Base-by-base conservation (phyloP, 1,140 invertebrate genomes). In the Bombus waltoni region DNA sequence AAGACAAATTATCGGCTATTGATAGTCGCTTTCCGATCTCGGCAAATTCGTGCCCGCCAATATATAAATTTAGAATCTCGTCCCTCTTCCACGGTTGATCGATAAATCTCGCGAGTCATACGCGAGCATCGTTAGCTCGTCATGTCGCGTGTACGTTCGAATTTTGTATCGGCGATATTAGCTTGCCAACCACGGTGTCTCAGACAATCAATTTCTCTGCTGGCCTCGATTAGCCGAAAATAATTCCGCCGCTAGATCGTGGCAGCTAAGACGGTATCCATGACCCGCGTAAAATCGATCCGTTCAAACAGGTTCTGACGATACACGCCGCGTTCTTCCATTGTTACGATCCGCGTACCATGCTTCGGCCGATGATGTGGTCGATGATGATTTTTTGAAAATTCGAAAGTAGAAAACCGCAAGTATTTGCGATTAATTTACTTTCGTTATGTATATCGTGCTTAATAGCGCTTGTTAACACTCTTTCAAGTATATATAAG, bases 1-100 rank as follows among this genome's bases (percentile, higher is more conserved):
- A 22, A 84, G 65, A 84, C 82, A 79, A 79, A 84, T 84, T 71
- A 79, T 84, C n/a, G 47, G 76, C 53, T 80, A 72, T 79, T 80
- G 76, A 79, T 80, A 80, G 83, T 32, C 3, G 10, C 66, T 44
- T 38, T 10, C 53, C 25, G 68, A 62, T 79, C 66, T 47, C 76
- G n/a, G 22, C 68, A 22, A 73, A 85, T 85, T 71, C 68, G 22
- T 28, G 22, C 15, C 40, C 35, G 79, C 79, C 38, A n/a, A 53
- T 81, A 28, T 70, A 35, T 59, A 80, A 72, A 84, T 80, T 84
- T 84, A 80, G 82, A 79, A 35, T n/a, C 25, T 10, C 28, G 11
- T 32, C 2, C 1, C 32, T 42, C 74, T 28, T 13, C 28, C 28
- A 9, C 38, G 8, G 1, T n/a, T 3, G 76, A 79, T 80, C 83